These are phyloP conservation scores for Hirundo rustica DNA, from an alignment of 2,797 vertebrate species.

Conservation along the genomic window DNA sequence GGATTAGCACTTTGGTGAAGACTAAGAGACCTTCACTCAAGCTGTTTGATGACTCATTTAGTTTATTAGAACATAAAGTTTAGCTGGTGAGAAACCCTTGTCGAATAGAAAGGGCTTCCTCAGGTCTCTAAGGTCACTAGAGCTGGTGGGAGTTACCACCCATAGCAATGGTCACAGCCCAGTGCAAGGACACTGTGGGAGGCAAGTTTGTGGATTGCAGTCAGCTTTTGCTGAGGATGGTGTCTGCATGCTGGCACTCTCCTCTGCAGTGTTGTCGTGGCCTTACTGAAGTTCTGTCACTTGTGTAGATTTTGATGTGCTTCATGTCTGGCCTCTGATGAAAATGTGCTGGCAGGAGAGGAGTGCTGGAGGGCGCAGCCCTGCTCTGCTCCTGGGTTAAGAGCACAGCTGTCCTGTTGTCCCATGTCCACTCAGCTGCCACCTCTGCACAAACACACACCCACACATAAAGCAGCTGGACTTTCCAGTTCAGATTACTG, in stretches of 20 bases:
- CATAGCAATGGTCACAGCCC: neutral
- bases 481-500: neutral
- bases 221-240: neutral
- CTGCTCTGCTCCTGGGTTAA: neutral
- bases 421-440: neutral
- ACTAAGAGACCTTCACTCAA: neutral
- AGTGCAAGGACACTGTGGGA: rapidly evolving
- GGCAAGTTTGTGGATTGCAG: neutral
- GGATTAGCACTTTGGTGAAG: neutral
- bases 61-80: neutral
- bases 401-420: neutral
- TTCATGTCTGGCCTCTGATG: neutral
- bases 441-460: neutral
- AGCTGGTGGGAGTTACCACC: neutral
- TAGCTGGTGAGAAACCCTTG: neutral
- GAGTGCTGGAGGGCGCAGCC: neutral
- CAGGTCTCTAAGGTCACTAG: neutral
- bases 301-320: neutral
- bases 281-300: neutral
- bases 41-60: neutral
- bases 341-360: neutral
- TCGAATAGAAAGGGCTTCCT: neutral
- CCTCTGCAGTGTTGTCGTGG: rapidly evolving
- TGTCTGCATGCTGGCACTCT: neutral
- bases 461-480: neutral